These are phyloP conservation scores for Rhingia campestris DNA, from an alignment of 2,888 invertebrate genomes.

Conservation along the genomic window DNA sequence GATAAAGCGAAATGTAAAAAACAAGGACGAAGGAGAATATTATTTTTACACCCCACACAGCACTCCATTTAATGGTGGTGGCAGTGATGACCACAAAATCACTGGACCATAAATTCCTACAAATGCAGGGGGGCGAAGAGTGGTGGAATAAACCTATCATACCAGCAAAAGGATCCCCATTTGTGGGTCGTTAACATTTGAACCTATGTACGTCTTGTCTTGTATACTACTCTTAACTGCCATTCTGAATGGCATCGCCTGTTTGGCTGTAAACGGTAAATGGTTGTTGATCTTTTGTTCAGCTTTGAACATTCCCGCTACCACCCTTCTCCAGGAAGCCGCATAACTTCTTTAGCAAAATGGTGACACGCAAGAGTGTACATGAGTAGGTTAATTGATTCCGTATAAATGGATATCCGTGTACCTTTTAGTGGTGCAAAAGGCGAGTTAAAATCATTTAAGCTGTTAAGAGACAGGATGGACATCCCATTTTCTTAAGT, in stretches of 20 bases:
- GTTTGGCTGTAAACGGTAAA: conserved; percentile 27
- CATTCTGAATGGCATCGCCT: neutral
- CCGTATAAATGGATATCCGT: conserved; percentile 39
- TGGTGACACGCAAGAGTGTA: conserved; percentile 23
- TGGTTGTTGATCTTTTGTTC: conserved; percentile 55
- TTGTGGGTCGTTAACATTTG: conserved; percentile 69
- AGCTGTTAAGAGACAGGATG: conserved; percentile 46
- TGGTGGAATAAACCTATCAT: conserved; percentile 16
- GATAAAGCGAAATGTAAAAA: neutral
- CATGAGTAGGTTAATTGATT: conserved; percentile 63
- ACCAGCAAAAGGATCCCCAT: conserved; percentile 10
- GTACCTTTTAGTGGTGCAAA: conserved; percentile 19
- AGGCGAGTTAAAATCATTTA: conserved; percentile 58
- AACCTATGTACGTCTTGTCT: conserved; percentile 32
- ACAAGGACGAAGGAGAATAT: neutral
- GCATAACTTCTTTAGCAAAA: neutral
- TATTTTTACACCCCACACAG: neutral
- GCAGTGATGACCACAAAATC: conserved; percentile 51
- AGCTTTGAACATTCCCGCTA: conserved; percentile 11
- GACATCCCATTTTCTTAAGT: conserved; percentile 44
- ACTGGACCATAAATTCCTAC: conserved; percentile 54
- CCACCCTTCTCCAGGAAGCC: neutral
- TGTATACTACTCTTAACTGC: neutral
- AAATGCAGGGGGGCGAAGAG: conserved; percentile 16
- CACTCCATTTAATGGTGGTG: conserved; percentile 19